These are phyloP conservation scores for Hoplodrina ambigua DNA, from an alignment of 2,888 invertebrate species.

Conservation along the genomic window DNA sequence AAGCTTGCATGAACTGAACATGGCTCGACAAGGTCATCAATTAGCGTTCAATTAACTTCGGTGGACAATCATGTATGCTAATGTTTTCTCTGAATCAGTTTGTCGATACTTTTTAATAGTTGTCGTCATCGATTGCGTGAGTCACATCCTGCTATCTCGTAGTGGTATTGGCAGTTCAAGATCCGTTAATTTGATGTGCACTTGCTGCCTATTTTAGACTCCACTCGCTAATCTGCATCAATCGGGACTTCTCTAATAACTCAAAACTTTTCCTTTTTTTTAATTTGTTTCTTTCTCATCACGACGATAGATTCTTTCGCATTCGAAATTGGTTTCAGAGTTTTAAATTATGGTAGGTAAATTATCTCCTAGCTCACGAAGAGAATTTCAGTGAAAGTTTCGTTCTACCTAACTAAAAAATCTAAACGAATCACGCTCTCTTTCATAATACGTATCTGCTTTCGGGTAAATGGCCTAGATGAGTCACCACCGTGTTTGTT, in stretches of 20 bases:
- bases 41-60: slow-evolving; percentile 34
- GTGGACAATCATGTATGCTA: slow-evolving; percentile 19
- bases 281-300: slow-evolving; percentile 4
- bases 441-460: slow-evolving; percentile 42
- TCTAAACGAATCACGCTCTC: slow-evolving; percentile 40
- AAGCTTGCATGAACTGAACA: slow-evolving; percentile 26
- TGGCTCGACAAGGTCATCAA: slow-evolving; percentile 39
- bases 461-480: slow-evolving; percentile 54
- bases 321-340: slow-evolving; percentile 20
- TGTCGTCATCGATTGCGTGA: slow-evolving; percentile 48
- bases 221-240: background rate
- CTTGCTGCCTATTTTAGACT: slow-evolving; percentile 5
- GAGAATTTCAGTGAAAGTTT: slow-evolving; percentile 60
- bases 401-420: slow-evolving; percentile 18
- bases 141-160: slow-evolving; percentile 54
- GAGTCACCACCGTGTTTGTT: slow-evolving; percentile 61
- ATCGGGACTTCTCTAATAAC: background rate
- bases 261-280: slow-evolving; percentile 8
- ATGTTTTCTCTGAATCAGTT: slow-evolving; percentile 49
- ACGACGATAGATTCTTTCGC: background rate
- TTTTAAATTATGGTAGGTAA: background rate
- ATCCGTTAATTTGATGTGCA: slow-evolving; percentile 29
- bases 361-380: background rate
- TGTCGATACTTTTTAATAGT: slow-evolving; percentile 40
- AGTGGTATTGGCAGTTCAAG: slow-evolving; percentile 16